phyloP scores from a whole-genome alignment of 2,113 vertebrate species.

The Halichoerus grypus region DNA sequence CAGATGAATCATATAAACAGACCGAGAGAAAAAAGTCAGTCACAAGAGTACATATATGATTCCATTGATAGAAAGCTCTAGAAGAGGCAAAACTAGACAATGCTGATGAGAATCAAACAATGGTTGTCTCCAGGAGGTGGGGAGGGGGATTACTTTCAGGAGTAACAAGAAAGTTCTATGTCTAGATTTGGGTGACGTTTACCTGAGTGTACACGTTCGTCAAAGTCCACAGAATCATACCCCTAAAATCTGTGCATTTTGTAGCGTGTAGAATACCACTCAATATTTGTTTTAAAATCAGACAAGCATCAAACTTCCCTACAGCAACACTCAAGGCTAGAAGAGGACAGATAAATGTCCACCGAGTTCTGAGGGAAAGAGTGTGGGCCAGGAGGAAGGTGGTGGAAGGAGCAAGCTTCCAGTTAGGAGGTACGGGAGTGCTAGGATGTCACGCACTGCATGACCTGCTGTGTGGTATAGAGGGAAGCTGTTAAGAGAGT shows the following conservation, averaged over 20 bases:
- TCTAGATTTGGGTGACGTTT: background rate
- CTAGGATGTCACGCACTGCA: background rate
- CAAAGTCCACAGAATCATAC: background rate
- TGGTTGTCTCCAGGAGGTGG: background rate
- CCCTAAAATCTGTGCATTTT: background rate
- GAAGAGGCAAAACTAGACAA: background rate
- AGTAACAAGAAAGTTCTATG: background rate
- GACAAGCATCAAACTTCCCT: background rate
- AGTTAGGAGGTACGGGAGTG: background rate
- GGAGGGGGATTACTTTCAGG: background rate
- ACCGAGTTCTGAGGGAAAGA: background rate
- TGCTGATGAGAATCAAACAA: background rate
- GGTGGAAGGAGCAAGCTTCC: background rate
- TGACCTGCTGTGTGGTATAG: background rate
- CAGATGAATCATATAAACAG: background rate
- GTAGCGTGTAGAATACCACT: background rate
- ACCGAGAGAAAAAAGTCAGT: background rate
- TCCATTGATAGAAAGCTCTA: background rate
- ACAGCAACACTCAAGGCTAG: background rate
- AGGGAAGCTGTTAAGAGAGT: background rate
- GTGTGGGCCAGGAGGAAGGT: background rate
- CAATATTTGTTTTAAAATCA: background rate
- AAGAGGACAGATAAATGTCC: background rate
- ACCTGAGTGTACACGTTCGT: background rate
- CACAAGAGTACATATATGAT: background rate